Conservation (phyloP, 2,797 vertebrate genomes). For the Rhinichthys osculus region DNA sequence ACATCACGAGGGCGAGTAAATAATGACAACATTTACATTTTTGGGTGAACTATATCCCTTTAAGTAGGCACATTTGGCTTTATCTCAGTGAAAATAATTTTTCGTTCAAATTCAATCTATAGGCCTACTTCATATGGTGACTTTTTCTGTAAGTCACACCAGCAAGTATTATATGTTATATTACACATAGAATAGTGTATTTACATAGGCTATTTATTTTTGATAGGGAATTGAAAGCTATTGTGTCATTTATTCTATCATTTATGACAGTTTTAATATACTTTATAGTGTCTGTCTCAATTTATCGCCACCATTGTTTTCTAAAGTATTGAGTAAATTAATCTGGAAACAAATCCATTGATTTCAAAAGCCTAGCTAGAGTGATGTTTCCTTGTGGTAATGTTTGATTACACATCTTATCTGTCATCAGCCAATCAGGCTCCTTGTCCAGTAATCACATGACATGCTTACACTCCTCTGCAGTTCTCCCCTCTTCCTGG, state of each 20-base stretch:
- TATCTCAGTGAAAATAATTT: not conserved
- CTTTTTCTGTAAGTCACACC: not conserved
- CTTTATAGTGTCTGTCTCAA: not conserved
- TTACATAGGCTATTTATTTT: not conserved
- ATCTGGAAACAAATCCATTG: not conserved
- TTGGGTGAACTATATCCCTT: too few relatives aligned
- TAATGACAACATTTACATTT: too few relatives aligned
- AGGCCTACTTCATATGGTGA: too few relatives aligned
- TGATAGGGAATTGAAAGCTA: not conserved
- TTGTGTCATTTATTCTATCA: not conserved
- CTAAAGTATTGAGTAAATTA: not conserved
- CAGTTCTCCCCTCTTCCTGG: conserved; percentile 22
- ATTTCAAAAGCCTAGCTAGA: not conserved
- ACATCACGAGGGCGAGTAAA: too few relatives aligned
- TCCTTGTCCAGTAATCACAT: conserved; percentile 39
- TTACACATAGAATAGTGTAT: not conserved
- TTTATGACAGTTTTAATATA: not conserved
- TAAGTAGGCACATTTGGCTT: not conserved
- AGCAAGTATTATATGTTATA: not conserved
- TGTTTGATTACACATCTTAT: not conserved
- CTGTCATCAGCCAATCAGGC: not conserved
- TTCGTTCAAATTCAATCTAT: not conserved
- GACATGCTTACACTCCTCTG: conserved; percentile 28
- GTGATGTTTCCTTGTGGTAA: not conserved
- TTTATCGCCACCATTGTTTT: not conserved